phyloP scores from a whole-genome alignment of 2,113 vertebrate species.

The Chloroceryle aenea region DNA sequence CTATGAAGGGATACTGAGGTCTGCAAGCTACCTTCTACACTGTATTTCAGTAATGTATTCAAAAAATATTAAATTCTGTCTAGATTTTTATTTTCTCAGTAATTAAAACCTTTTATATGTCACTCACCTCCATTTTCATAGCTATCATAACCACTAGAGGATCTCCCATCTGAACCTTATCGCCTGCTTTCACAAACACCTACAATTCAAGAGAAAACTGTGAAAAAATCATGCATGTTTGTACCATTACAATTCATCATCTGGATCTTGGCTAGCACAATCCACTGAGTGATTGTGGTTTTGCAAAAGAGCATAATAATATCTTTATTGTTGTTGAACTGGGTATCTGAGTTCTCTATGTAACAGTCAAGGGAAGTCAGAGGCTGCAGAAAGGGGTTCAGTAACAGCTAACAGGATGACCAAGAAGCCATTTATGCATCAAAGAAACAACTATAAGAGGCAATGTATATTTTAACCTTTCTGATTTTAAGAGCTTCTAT shows the following conservation, averaged over 20 bases:
- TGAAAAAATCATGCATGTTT: neutral
- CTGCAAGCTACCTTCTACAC: neutral
- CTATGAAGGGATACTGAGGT: neutral
- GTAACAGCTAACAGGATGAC: neutral
- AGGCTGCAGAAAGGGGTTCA: neutral
- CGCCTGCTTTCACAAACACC: conserved; percentile 93
- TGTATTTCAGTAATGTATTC: neutral
- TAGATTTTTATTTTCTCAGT: neutral
- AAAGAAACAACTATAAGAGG: neutral
- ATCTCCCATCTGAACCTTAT: conserved; percentile 87
- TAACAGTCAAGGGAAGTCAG: neutral
- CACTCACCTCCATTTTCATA: conserved; percentile 98
- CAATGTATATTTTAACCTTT: neutral
- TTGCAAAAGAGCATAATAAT: neutral
- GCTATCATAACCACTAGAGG: conserved; percentile 96
- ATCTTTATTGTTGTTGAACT: neutral
- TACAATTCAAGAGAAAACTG: conserved; percentile 59
- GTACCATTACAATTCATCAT: neutral
- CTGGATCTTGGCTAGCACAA: neutral
- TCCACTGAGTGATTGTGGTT: neutral
- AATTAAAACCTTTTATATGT: neutral
- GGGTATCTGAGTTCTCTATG: neutral
- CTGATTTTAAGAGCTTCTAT: neutral
- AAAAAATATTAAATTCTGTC: neutral
- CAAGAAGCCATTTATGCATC: neutral